A percentile compares a stretch with the other conserved stretches of the same genome.
Conservation (phyloP, 1,140 invertebrate species). For the Saxidomus purpurata region DNA sequence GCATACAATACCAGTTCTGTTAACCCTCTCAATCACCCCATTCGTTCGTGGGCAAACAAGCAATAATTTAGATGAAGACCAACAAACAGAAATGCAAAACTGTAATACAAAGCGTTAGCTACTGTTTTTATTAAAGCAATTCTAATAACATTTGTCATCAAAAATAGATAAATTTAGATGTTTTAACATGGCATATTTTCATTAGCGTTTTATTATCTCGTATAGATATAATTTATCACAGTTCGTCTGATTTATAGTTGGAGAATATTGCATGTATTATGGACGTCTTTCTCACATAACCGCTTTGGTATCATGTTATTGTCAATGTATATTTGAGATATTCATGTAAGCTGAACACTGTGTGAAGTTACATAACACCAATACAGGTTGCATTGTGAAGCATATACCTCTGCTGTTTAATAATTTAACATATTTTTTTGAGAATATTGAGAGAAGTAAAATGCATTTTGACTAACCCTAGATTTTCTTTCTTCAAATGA, state of each 20-base stretch:
- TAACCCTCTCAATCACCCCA: too few relatives aligned
- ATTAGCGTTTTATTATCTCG: background rate
- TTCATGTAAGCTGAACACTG: too few relatives aligned
- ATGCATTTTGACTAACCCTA: too few relatives aligned
- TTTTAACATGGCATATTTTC: background rate
- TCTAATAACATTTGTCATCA: background rate
- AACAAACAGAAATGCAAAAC: conserved; percentile 2
- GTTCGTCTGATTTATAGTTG: background rate
- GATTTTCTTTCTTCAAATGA: too few relatives aligned
- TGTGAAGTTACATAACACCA: too few relatives aligned
- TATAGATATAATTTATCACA: background rate
- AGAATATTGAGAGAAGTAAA: too few relatives aligned
- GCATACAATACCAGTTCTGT: too few relatives aligned
- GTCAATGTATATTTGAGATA: too few relatives aligned
- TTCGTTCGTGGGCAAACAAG: background rate
- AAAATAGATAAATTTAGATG: background rate
- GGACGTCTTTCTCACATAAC: background rate
- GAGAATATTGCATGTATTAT: background rate
- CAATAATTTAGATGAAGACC: background rate
- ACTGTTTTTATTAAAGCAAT: background rate
- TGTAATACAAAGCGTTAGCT: conserved; percentile 10
- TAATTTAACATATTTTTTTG: too few relatives aligned
- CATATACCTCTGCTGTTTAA: too few relatives aligned
- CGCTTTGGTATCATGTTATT: too few relatives aligned
- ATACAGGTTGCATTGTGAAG: too few relatives aligned